Percentiles rank a stretch among this genome's conserved stretches.
These are phyloP conservation scores for Catalaphyllia jardinei DNA, from an alignment of 64 coral and sea anemone species.

Conservation along the genomic window DNA sequence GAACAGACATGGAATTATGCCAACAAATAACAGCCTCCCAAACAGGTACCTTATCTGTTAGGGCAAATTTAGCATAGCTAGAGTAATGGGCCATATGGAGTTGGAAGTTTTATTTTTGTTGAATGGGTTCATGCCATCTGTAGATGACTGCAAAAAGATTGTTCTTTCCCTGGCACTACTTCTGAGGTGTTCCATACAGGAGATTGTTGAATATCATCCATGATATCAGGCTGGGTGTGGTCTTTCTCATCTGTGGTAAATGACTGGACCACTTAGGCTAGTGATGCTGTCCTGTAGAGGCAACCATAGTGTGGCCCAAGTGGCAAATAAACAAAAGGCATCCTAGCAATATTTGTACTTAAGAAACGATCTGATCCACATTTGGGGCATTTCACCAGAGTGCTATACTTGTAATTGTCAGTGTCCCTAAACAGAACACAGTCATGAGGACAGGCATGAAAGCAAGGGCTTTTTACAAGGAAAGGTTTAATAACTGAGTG, in stretches of 20 bases:
- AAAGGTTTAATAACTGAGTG: conserved; percentile 32
- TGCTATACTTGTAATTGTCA: conserved; percentile 19
- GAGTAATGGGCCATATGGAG: conserved; percentile 57
- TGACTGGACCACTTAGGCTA: conserved; percentile 25
- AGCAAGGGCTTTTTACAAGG: not conserved
- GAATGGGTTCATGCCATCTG: no score
- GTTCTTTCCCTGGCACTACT: not conserved
- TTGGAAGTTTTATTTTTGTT: conserved; percentile 25
- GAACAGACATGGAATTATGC: conserved; percentile 30
- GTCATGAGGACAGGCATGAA: conserved; percentile 31
- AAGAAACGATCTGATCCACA: conserved; percentile 26
- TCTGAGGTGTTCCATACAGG: conserved; percentile 23
- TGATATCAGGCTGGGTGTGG: conserved; percentile 12
- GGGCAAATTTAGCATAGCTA: conserved; percentile 37
- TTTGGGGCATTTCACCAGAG: conserved; percentile 10
- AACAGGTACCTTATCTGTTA: conserved; percentile 32
- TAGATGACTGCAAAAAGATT: conserved; percentile 28
- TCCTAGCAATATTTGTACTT: conserved; percentile 7
- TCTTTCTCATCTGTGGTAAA: not conserved
- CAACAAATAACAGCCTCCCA: conserved; percentile 48
- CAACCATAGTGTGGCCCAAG: conserved; percentile 21
- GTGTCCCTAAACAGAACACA: conserved; percentile 50
- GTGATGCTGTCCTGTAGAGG: conserved; percentile 39
- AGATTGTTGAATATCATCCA: conserved; percentile 37
- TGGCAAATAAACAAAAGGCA: conserved; percentile 27